A percentile compares a stretch with the other conserved stretches of the same genome.
Evolutionary conservation across 2,797 vertebrate species (phyloP).

Genomic region (Anableps anableps): DNA sequence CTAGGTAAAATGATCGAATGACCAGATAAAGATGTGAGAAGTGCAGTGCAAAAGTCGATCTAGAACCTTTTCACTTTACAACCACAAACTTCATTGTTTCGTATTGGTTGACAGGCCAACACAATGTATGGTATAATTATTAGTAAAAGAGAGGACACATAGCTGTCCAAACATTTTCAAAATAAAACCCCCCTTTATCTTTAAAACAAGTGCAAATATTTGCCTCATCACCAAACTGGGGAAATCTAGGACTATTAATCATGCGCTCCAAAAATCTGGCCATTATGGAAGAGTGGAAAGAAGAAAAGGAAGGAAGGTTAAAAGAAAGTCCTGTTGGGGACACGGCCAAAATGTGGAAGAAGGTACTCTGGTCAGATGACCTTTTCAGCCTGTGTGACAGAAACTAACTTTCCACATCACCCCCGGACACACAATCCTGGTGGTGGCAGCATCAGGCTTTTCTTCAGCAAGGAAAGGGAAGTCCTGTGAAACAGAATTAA

Average conservation of each 20-base stretch:
- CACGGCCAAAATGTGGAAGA: background rate
- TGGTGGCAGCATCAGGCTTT: slow-evolving; percentile 1
- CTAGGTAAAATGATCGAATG: slow-evolving; percentile 46
- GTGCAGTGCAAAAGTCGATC: background rate
- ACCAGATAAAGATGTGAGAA: slow-evolving; percentile 38
- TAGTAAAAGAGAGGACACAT: too few species aligned
- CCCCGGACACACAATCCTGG: background rate
- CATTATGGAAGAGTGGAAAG: background rate
- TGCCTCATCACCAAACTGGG: too few species aligned
- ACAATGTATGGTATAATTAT: too few species aligned
- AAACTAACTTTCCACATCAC: background rate
- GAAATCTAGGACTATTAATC: too few species aligned
- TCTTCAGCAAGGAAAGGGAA: background rate
- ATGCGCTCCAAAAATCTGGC: background rate
- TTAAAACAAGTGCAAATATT: too few species aligned
- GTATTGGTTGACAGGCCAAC: too few species aligned
- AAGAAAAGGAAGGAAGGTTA: background rate
- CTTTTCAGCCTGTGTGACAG: background rate
- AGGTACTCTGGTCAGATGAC: background rate
- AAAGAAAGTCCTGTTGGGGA: background rate
- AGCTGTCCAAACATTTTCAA: too few species aligned
- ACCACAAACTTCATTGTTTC: background rate
- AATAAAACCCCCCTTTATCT: background rate
- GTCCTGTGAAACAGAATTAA: background rate
- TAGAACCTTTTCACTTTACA: background rate